A percentile compares a stretch with the other conserved stretches of the same genome.
Conservation (phyloP, 2,888 invertebrate species). For the Ormyrus pomaceus region DNA sequence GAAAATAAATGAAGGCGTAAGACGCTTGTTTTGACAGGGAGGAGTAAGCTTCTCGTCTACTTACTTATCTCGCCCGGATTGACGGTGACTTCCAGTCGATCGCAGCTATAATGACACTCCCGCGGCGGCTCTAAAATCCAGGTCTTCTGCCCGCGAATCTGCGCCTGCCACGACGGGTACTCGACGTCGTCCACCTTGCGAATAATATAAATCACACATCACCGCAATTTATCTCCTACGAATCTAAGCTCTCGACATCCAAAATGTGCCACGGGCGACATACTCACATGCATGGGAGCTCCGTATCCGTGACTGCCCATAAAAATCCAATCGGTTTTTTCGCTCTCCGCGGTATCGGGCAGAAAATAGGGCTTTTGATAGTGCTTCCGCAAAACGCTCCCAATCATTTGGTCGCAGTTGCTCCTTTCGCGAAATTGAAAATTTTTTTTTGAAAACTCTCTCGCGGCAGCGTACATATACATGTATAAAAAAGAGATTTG, state of each 20-base stretch:
- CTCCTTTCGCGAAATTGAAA: slow-evolving; percentile 80
- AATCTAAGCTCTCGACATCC: slow-evolving; percentile 52
- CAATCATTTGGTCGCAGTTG: slow-evolving; percentile 92
- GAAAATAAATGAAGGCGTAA: not conserved
- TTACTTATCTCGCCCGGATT: slow-evolving; percentile 93
- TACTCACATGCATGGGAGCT: slow-evolving; percentile 94
- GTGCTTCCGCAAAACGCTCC: slow-evolving; percentile 85
- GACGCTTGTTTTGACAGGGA: not conserved
- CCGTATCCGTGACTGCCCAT: slow-evolving; percentile 97
- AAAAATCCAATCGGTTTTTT: slow-evolving; percentile 96
- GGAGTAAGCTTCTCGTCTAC: slow-evolving; percentile 62
- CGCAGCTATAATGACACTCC: slow-evolving; percentile 91
- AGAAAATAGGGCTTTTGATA: slow-evolving; percentile 93
- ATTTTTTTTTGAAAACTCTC: not conserved
- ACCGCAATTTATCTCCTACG: not conserved
- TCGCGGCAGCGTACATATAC: not conserved
- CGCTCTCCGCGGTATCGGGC: slow-evolving; percentile 89
- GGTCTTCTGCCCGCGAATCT: slow-evolving; percentile 90
- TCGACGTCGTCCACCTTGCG: slow-evolving; percentile 93
- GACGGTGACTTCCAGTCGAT: slow-evolving; percentile 83
- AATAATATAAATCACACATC: not conserved
- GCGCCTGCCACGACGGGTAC: slow-evolving; percentile 98
- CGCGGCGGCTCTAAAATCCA: slow-evolving; percentile 96
- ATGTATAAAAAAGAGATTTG: not conserved
- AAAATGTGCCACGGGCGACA: slow-evolving; percentile 38